Conservation (phyloP, 2,113 vertebrate species). For the Electrona antarctica region DNA sequence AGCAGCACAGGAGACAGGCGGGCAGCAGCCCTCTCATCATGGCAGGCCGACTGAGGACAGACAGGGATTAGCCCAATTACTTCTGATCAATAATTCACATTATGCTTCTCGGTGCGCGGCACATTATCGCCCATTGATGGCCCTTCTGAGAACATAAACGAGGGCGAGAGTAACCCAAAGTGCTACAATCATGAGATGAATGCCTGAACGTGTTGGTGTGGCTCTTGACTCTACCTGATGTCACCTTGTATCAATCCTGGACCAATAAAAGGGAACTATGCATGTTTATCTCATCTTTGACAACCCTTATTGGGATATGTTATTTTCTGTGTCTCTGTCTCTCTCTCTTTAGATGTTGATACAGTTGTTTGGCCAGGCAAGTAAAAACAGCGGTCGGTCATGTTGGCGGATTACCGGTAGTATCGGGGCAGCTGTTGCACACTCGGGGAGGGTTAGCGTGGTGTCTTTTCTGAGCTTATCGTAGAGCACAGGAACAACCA, state of each 20-base stretch:
- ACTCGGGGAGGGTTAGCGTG: conserved; percentile 31
- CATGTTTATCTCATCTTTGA: not conserved
- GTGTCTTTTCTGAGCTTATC: conserved; percentile 57
- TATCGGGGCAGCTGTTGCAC: conserved; percentile 43
- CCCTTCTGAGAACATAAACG: not conserved
- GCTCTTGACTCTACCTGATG: too few species aligned
- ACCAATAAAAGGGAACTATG: too few species aligned
- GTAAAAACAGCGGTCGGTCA: conserved; percentile 36
- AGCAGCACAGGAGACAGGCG: conserved; percentile 14
- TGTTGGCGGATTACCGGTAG: conserved; percentile 53
- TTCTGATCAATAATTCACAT: conserved; percentile 49
- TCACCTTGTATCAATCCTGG: too few species aligned
- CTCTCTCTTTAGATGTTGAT: conserved; percentile 13
- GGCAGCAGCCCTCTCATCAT: conserved; percentile 20
- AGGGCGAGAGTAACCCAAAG: conserved; percentile 9
- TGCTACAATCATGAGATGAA: conserved; percentile 2
- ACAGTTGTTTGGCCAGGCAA: conserved; percentile 26
- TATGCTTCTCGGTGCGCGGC: conserved; percentile 1
- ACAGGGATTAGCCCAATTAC: conserved; percentile 49
- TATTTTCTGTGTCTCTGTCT: not conserved
- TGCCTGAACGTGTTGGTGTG: too few species aligned
- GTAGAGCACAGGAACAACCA: conserved; percentile 22
- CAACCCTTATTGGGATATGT: too few species aligned
- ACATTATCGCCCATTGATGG: conserved; percentile 5
- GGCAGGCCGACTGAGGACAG: conserved; percentile 39